A percentile compares a stretch with the other conserved stretches of the same genome.
These are phyloP conservation scores for Teleogryllus occipitalis DNA, from an alignment of 1,140 invertebrate species.

Conservation along the genomic window DNA sequence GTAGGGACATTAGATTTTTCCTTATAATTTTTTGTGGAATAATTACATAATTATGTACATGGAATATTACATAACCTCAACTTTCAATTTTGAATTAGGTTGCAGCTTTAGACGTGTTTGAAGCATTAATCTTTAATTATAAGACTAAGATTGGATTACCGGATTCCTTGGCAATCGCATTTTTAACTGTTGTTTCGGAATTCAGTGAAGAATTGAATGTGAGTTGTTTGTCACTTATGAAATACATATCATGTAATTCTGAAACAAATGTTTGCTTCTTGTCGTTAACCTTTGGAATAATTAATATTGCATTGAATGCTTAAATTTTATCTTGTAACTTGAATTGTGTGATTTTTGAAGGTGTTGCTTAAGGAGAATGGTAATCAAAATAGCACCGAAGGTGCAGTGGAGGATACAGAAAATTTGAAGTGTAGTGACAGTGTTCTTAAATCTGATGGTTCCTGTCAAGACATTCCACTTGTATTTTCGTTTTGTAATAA, in stretches of 20 bases:
- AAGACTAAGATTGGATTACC: constrained; percentile 21
- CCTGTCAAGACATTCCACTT: not conserved
- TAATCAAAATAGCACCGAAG: not conserved
- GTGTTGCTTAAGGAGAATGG: not conserved
- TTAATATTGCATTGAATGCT: not conserved
- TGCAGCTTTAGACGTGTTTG: constrained; percentile 24
- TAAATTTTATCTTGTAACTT: not conserved
- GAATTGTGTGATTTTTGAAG: not conserved
- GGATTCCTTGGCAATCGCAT: constrained; percentile 18
- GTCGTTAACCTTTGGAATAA: not conserved
- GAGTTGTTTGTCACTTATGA: constrained; percentile 2
- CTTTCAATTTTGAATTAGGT: constrained; percentile 20
- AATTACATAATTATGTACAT: not conserved
- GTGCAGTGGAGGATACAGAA: not conserved
- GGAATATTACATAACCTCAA: not conserved
- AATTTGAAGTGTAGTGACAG: not conserved
- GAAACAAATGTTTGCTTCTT: not conserved
- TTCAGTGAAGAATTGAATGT: constrained; percentile 22
- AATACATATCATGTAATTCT: not conserved
- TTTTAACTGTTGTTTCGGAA: constrained; percentile 19
- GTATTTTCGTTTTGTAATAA: not conserved
- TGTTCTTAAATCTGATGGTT: not conserved
- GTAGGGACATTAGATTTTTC: not conserved
- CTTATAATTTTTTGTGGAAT: not conserved
- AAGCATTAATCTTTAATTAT: constrained; percentile 25